Evolutionary conservation across 2,113 vertebrate species (phyloP).

Genomic region (Microtus ochrogaster): DNA sequence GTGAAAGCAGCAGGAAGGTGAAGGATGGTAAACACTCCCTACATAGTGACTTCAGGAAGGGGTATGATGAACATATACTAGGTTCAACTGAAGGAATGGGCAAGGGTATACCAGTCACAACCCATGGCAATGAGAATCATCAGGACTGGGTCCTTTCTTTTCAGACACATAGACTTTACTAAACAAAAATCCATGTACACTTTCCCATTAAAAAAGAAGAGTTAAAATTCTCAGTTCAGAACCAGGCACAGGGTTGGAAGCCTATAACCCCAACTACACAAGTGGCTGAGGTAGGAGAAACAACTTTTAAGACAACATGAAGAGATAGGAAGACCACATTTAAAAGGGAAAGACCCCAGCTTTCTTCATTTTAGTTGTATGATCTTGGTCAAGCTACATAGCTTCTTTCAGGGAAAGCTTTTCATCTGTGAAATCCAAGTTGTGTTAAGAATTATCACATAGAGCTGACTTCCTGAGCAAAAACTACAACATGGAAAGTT

Average conservation of each 20-base stretch:
- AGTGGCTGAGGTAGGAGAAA: neutral
- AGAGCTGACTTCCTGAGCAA: neutral
- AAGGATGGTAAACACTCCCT: neutral
- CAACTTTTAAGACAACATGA: neutral
- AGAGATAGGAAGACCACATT: neutral
- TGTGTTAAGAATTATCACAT: neutral
- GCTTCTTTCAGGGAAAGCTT: neutral
- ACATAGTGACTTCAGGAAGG: neutral
- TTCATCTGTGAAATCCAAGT: neutral
- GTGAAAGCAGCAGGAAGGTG: neutral
- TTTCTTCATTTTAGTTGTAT: neutral
- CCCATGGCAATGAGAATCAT: no score
- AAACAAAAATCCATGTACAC: neutral
- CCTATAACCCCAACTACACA: neutral
- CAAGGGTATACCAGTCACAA: neutral
- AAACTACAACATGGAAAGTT: neutral
- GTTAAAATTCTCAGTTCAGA: neutral
- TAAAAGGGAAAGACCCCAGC: neutral
- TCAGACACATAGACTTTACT: neutral
- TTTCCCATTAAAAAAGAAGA: neutral
- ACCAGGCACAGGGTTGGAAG: neutral
- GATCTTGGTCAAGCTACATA: neutral
- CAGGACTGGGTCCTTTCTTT: no score
- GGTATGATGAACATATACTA: neutral
- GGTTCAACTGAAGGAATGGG: no score